Evolutionary conservation across 2,113 vertebrate species (phyloP).

Genomic region (Jaculus jaculus): DNA sequence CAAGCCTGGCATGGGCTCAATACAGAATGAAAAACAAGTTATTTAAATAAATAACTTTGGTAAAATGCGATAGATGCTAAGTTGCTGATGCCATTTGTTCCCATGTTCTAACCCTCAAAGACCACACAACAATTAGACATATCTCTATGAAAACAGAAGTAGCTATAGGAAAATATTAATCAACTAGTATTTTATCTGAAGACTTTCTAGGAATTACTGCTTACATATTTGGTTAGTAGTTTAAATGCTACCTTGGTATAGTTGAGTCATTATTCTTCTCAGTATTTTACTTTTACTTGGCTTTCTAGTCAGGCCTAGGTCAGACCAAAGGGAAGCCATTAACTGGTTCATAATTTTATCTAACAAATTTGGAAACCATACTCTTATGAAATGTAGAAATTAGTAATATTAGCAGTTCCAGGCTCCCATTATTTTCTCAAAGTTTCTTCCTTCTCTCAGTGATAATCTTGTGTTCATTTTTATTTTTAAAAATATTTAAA

Average conservation of each 20-base stretch:
- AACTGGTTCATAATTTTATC: background rate
- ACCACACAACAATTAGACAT: background rate
- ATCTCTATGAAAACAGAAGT: background rate
- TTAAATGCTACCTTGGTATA: background rate
- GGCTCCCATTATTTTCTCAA: background rate
- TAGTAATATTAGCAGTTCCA: background rate
- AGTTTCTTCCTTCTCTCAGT: background rate
- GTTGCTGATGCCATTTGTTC: background rate
- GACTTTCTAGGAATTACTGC: background rate
- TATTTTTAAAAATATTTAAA: no score
- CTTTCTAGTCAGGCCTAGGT: background rate
- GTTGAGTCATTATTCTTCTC: background rate
- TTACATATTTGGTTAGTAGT: slow-evolving; percentile 7
- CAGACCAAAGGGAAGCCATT: background rate
- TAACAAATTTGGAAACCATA: background rate
- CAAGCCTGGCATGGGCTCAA: background rate
- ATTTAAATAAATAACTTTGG: background rate
- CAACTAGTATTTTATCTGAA: background rate
- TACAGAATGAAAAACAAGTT: background rate
- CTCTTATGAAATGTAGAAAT: background rate
- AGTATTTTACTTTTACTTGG: background rate
- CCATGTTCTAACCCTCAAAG: background rate
- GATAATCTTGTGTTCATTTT: background rate
- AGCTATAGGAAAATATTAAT: background rate
- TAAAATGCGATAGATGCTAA: background rate